Conservation (phyloP, 2,113 vertebrate species). For the Centropristis striata region DNA sequence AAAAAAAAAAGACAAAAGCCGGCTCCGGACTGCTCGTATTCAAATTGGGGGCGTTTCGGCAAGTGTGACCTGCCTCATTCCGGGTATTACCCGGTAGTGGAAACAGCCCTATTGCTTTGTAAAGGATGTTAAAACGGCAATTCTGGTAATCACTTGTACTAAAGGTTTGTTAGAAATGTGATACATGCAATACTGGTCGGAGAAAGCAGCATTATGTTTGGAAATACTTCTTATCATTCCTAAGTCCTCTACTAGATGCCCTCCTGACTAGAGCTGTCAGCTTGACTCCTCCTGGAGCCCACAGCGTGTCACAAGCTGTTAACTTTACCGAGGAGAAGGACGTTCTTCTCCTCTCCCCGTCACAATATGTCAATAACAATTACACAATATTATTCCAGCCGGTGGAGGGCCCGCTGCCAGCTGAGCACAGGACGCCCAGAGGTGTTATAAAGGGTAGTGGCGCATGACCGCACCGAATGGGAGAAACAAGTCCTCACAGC, state of each 20-base stretch:
- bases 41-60: no score
- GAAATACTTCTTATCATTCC: neutral
- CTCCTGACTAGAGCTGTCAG: constrained; percentile 37
- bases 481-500: constrained; percentile 34
- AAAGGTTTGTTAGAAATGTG: neutral
- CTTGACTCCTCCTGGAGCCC: constrained; percentile 6
- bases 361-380: constrained; percentile 80
- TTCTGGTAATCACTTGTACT: neutral
- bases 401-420: constrained; percentile 54
- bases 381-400: constrained; percentile 60
- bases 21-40: no score
- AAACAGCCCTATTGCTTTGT: neutral
- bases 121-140: neutral
- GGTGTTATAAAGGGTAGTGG: constrained; percentile 54
- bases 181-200: neutral
- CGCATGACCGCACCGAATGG: constrained; percentile 34
- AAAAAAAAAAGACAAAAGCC: no score
- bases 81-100: no score
- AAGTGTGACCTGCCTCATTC: no score
- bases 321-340: constrained; percentile 44
- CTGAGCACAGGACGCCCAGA: constrained; percentile 61
- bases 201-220: neutral
- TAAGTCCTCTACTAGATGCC: neutral
- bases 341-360: constrained; percentile 52
- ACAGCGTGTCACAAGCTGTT: constrained; percentile 63